Conservation (phyloP, 2,113 vertebrate genomes). For the Proteles cristata region DNA sequence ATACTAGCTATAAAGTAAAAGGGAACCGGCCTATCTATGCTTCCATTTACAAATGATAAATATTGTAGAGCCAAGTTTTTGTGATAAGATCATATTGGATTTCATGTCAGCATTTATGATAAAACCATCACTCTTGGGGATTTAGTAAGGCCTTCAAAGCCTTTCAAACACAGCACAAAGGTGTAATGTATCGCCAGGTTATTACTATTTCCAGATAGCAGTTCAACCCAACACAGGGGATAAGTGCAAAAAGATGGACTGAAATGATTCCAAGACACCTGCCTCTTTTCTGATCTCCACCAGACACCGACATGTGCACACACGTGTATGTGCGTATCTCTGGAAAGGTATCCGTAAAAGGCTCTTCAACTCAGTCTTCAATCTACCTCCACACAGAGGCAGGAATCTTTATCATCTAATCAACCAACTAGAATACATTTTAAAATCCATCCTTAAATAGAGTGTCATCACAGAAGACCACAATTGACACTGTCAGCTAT, state of each 20-base stretch:
- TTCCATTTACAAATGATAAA: neutral
- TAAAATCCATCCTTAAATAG: neutral
- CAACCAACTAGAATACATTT: neutral
- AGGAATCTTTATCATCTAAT: neutral
- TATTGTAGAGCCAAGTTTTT: neutral
- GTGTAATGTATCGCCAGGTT: neutral
- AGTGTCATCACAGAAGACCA: neutral
- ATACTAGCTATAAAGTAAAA: neutral
- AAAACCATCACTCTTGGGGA: neutral
- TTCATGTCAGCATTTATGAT: conserved; percentile 40
- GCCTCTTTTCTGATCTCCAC: neutral
- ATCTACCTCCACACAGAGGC: neutral
- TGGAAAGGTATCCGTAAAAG: neutral
- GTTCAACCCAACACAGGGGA: neutral
- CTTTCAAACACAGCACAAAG: neutral
- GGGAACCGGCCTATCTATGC: neutral
- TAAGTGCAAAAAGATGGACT: neutral
- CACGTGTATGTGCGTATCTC: neutral
- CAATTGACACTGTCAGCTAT: neutral
- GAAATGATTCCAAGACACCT: neutral
- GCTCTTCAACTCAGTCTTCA: neutral
- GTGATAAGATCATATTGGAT: neutral
- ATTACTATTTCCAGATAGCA: neutral
- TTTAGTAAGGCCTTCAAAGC: neutral
- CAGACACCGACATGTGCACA: neutral